Conservation (phyloP, 1,140 invertebrate species). For the Tetranychus cinnabarinus region DNA sequence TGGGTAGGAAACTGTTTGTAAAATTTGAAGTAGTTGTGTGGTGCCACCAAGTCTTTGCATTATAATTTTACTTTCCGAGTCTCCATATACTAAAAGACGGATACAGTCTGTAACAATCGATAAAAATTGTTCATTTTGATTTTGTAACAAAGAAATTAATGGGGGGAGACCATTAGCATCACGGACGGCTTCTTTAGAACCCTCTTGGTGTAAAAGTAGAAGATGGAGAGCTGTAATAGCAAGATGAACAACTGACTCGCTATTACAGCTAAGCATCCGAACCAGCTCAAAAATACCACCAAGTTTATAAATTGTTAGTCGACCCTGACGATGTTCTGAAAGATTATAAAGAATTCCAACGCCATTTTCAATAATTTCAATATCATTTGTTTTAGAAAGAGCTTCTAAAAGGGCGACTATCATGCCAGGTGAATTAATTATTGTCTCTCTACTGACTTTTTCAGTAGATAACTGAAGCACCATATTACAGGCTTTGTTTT, state of each 20-base stretch:
- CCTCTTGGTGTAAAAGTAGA: slow-evolving; percentile 84
- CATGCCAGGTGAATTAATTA: slow-evolving; percentile 67
- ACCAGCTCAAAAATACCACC: slow-evolving; percentile 91
- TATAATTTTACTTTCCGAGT: slow-evolving; percentile 92
- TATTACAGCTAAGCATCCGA: slow-evolving; percentile 77
- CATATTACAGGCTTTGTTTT: slow-evolving; percentile 94
- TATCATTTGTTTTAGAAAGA: slow-evolving; percentile 76
- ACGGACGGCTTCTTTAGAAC: slow-evolving; percentile 89
- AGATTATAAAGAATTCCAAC: slow-evolving; percentile 91
- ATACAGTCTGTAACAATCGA: slow-evolving; percentile 97
- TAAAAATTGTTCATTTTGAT: slow-evolving; percentile 90
- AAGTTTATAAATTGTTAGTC: slow-evolving; percentile 91
- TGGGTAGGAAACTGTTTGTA: slow-evolving; percentile 93
- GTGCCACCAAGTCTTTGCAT: slow-evolving; percentile 76
- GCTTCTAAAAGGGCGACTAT: slow-evolving; percentile 78
- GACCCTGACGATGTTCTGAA: slow-evolving; percentile 84
- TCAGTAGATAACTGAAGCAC: slow-evolving; percentile 96
- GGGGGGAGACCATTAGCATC: slow-evolving; percentile 88
- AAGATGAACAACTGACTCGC: slow-evolving; percentile 94
- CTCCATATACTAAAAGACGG: slow-evolving; percentile 90
- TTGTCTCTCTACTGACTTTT: slow-evolving; percentile 86
- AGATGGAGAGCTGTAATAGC: slow-evolving; percentile 96
- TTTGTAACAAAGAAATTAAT: slow-evolving; percentile 82
- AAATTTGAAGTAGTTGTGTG: slow-evolving; percentile 82
- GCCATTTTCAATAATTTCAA: slow-evolving; percentile 64